These are phyloP conservation scores for Tamandua tetradactyla DNA, from an alignment of 2,797 vertebrate species.

Conservation along the genomic window DNA sequence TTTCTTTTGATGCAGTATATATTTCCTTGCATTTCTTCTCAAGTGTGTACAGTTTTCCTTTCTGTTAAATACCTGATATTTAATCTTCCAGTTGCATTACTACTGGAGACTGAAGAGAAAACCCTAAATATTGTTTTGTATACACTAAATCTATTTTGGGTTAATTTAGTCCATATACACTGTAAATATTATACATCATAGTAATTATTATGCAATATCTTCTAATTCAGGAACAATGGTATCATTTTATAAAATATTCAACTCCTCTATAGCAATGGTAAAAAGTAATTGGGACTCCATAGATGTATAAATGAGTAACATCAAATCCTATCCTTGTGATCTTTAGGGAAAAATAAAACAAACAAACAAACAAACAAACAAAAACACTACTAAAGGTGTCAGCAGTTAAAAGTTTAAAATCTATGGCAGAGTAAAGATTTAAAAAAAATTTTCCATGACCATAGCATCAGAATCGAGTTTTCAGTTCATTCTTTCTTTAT, in stretches of 20 bases:
- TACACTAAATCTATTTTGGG: not conserved
- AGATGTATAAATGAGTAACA: not conserved
- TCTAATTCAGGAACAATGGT: fast-evolving
- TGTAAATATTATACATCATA: not conserved
- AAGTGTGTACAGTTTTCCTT: not conserved
- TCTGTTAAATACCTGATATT: not conserved
- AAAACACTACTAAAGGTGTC: not conserved
- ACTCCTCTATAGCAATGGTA: not conserved
- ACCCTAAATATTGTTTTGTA: not conserved
- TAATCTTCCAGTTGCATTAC: not conserved
- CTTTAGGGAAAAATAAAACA: not conserved
- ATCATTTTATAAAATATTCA: not conserved
- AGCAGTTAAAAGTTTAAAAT: not conserved
- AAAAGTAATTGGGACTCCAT: not conserved
- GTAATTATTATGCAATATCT: not conserved
- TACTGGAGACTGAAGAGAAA: not conserved
- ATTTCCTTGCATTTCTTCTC: not conserved
- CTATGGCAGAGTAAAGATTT: not conserved
- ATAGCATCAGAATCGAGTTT: not conserved
- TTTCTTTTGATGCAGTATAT: not conserved
- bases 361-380: not conserved
- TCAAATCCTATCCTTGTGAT: not conserved
- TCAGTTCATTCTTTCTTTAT: not conserved
- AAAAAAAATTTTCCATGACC: not conserved
- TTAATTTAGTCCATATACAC: not conserved